These are phyloP conservation scores for Aselliscus stoliczkanus DNA, from an alignment of 2,797 vertebrate genomes.

Conservation along the genomic window DNA sequence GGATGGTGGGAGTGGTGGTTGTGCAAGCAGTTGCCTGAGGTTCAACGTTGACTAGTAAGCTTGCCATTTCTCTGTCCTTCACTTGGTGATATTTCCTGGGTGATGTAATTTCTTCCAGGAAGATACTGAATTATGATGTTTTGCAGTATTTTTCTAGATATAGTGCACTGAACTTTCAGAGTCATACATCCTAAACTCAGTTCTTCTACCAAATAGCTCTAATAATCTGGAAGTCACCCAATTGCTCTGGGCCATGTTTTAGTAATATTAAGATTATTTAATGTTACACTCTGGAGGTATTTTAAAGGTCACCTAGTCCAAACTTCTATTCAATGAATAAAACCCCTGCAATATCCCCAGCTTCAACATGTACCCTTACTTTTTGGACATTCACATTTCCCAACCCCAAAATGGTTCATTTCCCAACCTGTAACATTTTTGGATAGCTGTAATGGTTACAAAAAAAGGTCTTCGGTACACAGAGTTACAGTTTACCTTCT, in stretches of 20 bases:
- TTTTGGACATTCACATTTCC: background rate
- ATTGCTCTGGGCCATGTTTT: background rate
- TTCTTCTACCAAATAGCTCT: background rate
- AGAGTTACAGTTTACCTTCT: background rate
- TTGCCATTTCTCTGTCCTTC: background rate
- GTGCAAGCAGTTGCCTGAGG: background rate
- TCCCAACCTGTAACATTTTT: background rate
- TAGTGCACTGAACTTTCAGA: background rate
- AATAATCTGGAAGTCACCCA: background rate
- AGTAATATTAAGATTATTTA: background rate
- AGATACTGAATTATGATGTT: background rate
- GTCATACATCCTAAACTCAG: background rate
- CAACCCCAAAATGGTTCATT: background rate
- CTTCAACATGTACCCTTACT: background rate
- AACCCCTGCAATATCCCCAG: background rate
- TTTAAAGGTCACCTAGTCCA: background rate
- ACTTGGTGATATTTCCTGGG: background rate
- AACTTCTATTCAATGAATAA: background rate
- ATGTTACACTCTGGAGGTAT: background rate
- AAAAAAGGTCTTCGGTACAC: background rate
- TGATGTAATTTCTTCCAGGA: background rate
- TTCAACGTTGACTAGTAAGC: background rate
- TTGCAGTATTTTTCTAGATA: conserved; percentile 8
- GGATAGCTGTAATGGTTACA: background rate
- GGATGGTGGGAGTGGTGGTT: background rate